Conservation (phyloP, 2,888 invertebrate genomes). For the Mesorhabditis belari region DNA sequence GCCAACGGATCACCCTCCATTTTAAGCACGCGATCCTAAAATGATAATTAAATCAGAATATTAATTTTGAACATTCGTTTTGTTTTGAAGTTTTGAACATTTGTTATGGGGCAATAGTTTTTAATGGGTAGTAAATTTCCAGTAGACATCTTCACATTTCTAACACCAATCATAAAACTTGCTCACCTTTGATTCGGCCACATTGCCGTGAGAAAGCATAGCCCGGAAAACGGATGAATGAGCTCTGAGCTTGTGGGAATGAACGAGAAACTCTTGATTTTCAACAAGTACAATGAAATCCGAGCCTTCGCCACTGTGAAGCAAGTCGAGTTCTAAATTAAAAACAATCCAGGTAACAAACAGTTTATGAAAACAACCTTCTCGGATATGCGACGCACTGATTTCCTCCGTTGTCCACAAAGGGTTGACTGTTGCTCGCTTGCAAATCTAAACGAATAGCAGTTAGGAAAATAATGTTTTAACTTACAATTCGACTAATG, state of each 20-base stretch:
- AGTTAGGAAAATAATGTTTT: background rate
- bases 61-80: too few relatives aligned
- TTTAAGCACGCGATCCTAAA: conserved; percentile 16
- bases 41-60: too few relatives aligned
- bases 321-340: conserved; percentile 29
- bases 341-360: background rate
- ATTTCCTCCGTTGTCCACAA: conserved; percentile 6
- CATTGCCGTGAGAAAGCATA: conserved; percentile 44
- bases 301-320: conserved; percentile 27
- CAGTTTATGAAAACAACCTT: conserved; percentile 1
- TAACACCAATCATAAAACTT: background rate
- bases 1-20: conserved; percentile 36
- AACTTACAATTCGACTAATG: conserved; percentile 3
- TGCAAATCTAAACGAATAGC: conserved; percentile 8
- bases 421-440: conserved; percentile 12
- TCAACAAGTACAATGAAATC: conserved; percentile 42
- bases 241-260: conserved; percentile 46
- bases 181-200: conserved; percentile 23
- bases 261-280: conserved; percentile 33
- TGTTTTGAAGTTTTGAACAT: too few relatives aligned
- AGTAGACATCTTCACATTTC: too few relatives aligned
- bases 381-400: conserved; percentile 9
- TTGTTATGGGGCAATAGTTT: too few relatives aligned
- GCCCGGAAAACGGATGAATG: conserved; percentile 51
- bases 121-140: too few relatives aligned